Conservation (phyloP, 2,113 vertebrate genomes). For the Odobenus rosmarus region DNA sequence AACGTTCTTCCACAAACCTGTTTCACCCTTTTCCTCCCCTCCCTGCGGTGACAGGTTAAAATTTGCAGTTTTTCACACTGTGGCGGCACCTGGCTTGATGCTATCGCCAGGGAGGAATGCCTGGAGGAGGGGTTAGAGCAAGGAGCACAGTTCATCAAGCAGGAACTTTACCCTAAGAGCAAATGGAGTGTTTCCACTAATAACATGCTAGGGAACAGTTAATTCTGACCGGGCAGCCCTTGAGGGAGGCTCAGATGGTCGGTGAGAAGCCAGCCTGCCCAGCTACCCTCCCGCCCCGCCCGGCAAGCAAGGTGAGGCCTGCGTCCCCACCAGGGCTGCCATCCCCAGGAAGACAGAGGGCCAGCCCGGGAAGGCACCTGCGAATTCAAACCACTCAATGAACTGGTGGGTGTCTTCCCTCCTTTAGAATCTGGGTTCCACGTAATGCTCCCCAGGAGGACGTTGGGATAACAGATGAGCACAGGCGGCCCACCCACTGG, state of each 20-base stretch:
- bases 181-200: constrained; percentile 77
- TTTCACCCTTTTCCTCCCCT: constrained; percentile 80
- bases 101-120: constrained; percentile 89
- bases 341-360: not conserved
- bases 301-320: not conserved
- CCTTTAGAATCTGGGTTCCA: not conserved
- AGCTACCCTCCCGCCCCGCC: not conserved
- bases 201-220: constrained; percentile 88
- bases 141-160: constrained; percentile 83
- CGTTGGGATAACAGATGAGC: not conserved
- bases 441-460: not conserved
- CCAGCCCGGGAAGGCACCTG: rapidly evolving
- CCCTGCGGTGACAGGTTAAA: constrained; percentile 88
- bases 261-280: constrained; percentile 50
- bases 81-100: constrained; percentile 92
- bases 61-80: constrained; percentile 93
- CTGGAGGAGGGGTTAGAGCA: constrained; percentile 82
- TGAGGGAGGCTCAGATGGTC: constrained; percentile 78
- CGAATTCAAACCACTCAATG: not conserved
- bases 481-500: not conserved
- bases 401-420: not conserved
- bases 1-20: constrained; percentile 81
- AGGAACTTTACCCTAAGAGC: constrained; percentile 83
- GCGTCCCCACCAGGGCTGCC: not conserved
- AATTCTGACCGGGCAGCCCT: constrained; percentile 89